These are phyloP conservation scores for Ochlodes sylvanus DNA, from an alignment of 2,888 invertebrate genomes.

Conservation along the genomic window DNA sequence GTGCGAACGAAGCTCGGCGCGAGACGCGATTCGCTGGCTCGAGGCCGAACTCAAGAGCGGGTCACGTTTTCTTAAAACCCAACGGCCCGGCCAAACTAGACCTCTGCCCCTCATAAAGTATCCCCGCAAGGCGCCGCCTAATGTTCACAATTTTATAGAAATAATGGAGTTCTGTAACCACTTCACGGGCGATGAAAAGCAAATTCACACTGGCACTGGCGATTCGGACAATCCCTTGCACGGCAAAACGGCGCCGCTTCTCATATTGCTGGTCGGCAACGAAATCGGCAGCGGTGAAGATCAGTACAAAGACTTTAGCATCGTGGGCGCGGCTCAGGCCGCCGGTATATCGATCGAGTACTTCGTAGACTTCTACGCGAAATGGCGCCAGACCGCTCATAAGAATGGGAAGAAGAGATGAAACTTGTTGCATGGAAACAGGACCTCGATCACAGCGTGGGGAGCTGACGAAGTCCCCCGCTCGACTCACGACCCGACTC, in stretches of 20 bases:
- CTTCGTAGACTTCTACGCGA: constrained; percentile 92
- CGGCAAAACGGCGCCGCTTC: constrained; percentile 83
- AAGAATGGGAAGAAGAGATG: constrained; percentile 80
- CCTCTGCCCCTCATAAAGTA: constrained; percentile 86
- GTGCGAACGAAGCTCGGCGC: constrained; percentile 92
- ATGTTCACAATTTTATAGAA: constrained; percentile 89
- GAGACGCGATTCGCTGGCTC: constrained; percentile 97
- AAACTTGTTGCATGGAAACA: constrained; percentile 52
- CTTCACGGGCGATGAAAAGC: constrained; percentile 81
- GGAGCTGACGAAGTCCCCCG: constrained; percentile 34
- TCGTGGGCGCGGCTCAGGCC: constrained; percentile 90
- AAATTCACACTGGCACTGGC: constrained; percentile 65
- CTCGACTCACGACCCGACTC: constrained; percentile 19
- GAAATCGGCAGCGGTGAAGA: constrained; percentile 69
- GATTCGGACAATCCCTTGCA: constrained; percentile 63
- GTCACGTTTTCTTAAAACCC: constrained; percentile 94
- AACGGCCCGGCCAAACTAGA: constrained; percentile 92
- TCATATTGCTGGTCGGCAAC: constrained; percentile 91
- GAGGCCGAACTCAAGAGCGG: constrained; percentile 94
- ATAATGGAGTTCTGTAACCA: constrained; percentile 94
- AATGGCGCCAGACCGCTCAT: constrained; percentile 91
- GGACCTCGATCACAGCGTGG: constrained; percentile 63
- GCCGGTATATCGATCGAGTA: constrained; percentile 93
- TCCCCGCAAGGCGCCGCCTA: constrained; percentile 73
- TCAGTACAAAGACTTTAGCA: constrained; percentile 88